Evolutionary conservation across 2,888 invertebrate species (phyloP), one percentile per base, ranked within the genome.

Genomic region (Dryobota labecula): DNA sequence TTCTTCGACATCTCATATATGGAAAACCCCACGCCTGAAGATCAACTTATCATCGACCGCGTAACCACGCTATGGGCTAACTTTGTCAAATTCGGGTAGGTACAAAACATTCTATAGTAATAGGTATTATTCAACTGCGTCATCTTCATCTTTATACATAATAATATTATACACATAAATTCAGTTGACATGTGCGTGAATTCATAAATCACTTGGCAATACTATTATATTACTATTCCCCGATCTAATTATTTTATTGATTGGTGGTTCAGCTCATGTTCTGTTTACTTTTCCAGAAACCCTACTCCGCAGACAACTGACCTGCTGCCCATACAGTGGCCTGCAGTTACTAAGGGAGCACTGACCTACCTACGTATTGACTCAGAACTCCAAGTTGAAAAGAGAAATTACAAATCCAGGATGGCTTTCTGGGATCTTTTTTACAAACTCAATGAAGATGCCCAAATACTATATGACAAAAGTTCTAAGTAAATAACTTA

Each of bases 21-120:
- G 68, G 72, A 84, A n/a, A 77, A 77, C 30, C 86, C 87, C 6
- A 78, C 82, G 2, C 69, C 75, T 20, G 82, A 86, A 57, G 91
- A 92, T 66, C 87, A 89, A 71, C 69, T 88, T 2, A 78, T 87
- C 2, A 87, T 91, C 56, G 88, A 91, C 53, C 85, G 85, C 9
- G 84, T 91, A 20, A 91, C 91, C 6, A 86, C 89, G 13, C 61
- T 92, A 43, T 92, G 92, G 91, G 73, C 89, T 1, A 91, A 92
- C 75, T 90, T 91, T 78, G 91, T 82, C 5, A 92, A 91, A 84
- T 86, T 85, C 61, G 87, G 89, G 91, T 91, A 87, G 9, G 87
- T 81, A 47, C 2, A 49, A 18, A 53, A 8, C 4, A 30, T 18
- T 4, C 53, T 30, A 8, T 30, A 30, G 18, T 18, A 24, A 57